Base-by-base conservation (phyloP, 2,888 invertebrate species). In the Drosophila anomalata region DNA sequence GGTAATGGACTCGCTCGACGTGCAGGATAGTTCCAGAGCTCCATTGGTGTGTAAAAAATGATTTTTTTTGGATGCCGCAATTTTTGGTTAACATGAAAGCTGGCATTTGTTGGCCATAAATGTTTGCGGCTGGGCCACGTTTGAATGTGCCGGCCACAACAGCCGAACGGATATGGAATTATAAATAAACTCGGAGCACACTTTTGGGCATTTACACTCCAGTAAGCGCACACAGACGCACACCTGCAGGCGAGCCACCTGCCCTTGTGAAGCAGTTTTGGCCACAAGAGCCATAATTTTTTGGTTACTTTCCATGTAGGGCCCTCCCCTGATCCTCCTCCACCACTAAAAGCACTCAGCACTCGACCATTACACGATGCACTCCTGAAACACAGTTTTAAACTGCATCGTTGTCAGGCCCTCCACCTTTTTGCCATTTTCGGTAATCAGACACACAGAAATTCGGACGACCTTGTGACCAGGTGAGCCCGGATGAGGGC, bases 271-370 rank as follows among this genome's bases (percentile, higher is more conserved):
- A 87, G 75, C 57, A 70, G 60, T 63, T 81, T 81, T 79, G 77
- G 79, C 85, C 87, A 79, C 82, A 82, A 75, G 76, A 76, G 80
- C 78, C 76, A 74, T 87, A 78, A 87, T 87, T 87, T 86, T 76
- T 80, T 76, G 87, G 84, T 84, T 87, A 87, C 81, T 79, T 80
- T 81, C 87, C 77, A 77, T 62, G 62, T 14, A 36, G 33, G 36
- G 62, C 62, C 46, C 31, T 42, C n/a, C 6, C 9, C 36, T 41
- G 24, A 22, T 33, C 20, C 56, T 31, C 41, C 26, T 53, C 72
- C 52, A 39, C 55, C 71, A 48, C 61, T 67, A 87, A 87, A 84
- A 87, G 85, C 81, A 87, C 81, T 87, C 69, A 70, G 61, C 50
- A 33, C 61, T 69, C 39, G 54, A 36, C 71, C 69, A 69, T 69